These are phyloP conservation scores for Cervus canadensis DNA, from an alignment of 2,113 vertebrate species.

Conservation along the genomic window DNA sequence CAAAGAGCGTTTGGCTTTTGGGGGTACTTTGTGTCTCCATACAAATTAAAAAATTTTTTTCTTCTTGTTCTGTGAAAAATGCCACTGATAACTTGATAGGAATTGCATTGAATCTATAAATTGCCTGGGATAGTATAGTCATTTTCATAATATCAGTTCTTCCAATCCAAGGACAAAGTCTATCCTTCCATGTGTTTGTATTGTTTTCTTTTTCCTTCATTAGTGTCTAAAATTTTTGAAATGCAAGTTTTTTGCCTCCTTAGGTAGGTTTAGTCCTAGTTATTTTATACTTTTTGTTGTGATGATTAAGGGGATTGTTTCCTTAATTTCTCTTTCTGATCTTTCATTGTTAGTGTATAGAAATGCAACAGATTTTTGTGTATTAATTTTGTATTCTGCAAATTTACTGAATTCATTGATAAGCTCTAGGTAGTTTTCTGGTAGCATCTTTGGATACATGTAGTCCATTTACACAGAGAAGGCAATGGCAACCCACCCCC, in stretches of 20 bases:
- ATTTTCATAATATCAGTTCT: not conserved
- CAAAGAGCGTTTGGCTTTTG: not conserved
- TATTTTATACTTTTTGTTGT: not conserved
- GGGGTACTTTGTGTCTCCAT: not conserved
- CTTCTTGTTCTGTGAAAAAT: not conserved
- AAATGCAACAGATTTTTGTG: not conserved
- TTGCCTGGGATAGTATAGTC: not conserved
- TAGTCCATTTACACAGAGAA: not conserved
- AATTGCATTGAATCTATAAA: not conserved
- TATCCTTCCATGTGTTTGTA: not conserved
- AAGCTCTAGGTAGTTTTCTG: not conserved
- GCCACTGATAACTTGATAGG: not conserved
- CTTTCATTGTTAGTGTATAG: not conserved
- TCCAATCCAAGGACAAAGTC: not conserved
- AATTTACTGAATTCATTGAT: not conserved
- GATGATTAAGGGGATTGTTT: not conserved
- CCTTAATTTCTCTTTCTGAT: not conserved
- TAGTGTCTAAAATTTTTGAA: not conserved
- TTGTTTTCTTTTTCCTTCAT: not conserved
- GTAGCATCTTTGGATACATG: not conserved
- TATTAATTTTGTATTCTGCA: not conserved
- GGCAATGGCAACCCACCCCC: too few relatives aligned
- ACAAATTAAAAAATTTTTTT: not conserved
- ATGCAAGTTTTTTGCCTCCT: not conserved
- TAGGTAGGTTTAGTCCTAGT: not conserved